A percentile compares a stretch with the other conserved stretches of the same genome.
These are phyloP conservation scores for Bergia sp. DNA, from an alignment of 92 coral and sea anemone genomes.

Conservation along the genomic window DNA sequence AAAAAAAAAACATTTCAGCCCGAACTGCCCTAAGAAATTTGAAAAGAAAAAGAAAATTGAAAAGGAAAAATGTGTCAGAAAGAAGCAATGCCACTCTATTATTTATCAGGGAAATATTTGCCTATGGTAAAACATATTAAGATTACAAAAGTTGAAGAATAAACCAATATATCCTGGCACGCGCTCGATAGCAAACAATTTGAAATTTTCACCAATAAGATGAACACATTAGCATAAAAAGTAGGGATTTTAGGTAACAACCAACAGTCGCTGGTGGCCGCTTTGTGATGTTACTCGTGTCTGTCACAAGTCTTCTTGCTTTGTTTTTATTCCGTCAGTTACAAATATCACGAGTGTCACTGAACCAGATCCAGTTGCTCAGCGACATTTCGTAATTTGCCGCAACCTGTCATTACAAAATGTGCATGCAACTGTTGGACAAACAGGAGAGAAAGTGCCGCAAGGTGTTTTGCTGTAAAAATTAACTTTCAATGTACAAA, in stretches of 20 bases:
- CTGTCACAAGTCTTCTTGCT: background rate
- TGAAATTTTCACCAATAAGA: background rate
- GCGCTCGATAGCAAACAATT: constrained; percentile 15
- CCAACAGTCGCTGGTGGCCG: background rate
- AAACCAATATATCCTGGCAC: background rate
- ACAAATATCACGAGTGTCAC: background rate
- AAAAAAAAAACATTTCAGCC: no score
- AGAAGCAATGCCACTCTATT: background rate
- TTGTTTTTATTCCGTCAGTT: background rate
- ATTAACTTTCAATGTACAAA: background rate
- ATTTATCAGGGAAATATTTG: background rate
- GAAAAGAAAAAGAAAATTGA: no score
- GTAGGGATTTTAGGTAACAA: background rate
- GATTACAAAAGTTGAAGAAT: background rate
- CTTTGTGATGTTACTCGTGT: constrained; percentile 9
- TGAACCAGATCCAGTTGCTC: constrained; percentile 2
- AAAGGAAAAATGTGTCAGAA: background rate
- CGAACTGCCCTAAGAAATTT: no score
- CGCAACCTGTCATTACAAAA: background rate
- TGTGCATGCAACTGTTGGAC: background rate
- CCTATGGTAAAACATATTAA: background rate
- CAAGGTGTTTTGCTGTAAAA: background rate
- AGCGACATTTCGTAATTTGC: constrained; percentile 3
- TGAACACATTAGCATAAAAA: background rate
- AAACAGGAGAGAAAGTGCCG: background rate